phyloP scores from a whole-genome alignment of 2,113 vertebrate genomes.

The Steatornis caripensis region DNA sequence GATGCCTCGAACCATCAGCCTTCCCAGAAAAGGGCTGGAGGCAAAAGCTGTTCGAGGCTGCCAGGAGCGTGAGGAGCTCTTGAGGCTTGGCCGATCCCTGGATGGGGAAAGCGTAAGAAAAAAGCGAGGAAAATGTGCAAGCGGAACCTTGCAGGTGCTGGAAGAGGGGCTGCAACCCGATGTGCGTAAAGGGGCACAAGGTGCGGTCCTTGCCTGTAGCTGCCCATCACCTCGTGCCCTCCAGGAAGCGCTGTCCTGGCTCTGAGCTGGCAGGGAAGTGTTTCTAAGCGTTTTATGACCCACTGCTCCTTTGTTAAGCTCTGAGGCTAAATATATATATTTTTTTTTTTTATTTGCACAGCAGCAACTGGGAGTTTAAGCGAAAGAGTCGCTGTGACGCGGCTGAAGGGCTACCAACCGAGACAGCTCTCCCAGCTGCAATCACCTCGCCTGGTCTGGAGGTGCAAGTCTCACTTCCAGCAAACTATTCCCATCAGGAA shows the following conservation, averaged over 20 bases:
- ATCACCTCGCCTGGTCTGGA: not conserved
- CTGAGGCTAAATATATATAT: rapidly evolving
- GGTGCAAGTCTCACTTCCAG: not conserved
- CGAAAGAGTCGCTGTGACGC: no score
- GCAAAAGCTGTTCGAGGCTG: not conserved
- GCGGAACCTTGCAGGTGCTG: not conserved
- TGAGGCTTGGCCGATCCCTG: not conserved
- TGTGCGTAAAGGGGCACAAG: rapidly evolving
- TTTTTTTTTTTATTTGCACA: not conserved
- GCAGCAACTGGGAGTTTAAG: not conserved
- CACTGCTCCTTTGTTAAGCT: not conserved
- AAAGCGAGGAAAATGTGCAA: no score
- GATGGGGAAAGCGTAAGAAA: not conserved
- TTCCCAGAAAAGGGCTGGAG: not conserved
- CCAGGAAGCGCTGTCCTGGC: not conserved
- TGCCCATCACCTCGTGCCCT: rapidly evolving
- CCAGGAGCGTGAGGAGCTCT: not conserved
- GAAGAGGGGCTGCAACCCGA: not conserved
- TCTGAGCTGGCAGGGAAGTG: not conserved
- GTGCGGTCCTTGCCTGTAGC: no score
- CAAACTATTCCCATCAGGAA: not conserved
- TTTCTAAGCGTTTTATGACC: not conserved
- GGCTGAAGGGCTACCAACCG: not conserved
- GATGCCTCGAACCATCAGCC: no score
- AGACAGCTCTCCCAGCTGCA: not conserved